Conservation (phyloP, 1,140 invertebrate species). For the Meloidogyne floridensis region DNA sequence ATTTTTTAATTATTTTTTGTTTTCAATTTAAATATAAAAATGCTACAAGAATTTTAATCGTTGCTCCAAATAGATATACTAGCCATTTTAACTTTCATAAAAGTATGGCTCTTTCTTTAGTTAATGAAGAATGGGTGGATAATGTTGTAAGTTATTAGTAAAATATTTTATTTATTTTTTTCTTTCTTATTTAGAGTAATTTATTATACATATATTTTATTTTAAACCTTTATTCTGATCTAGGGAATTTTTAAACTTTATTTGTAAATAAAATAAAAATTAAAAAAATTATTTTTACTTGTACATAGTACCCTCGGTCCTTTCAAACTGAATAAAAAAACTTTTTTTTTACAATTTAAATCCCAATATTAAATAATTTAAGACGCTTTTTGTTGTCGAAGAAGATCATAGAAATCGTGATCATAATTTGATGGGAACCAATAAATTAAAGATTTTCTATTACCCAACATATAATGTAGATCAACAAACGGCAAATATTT, state of each 20-base stretch:
- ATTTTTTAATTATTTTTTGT: not conserved
- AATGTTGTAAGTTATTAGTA: not conserved
- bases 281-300: too few relatives aligned
- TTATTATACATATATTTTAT: too few relatives aligned
- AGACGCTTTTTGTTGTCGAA: not conserved
- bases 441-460: not conserved
- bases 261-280: too few relatives aligned
- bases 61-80: conserved; percentile 9
- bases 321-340: too few relatives aligned
- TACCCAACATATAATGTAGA: not conserved
- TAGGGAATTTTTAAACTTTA: too few relatives aligned
- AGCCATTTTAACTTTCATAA: conserved; percentile 6
- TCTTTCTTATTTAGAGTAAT: too few relatives aligned
- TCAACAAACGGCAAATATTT: not conserved
- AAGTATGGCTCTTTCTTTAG: not conserved
- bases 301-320: too few relatives aligned
- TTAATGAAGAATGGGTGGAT: not conserved
- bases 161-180: not conserved
- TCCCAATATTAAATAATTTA: too few relatives aligned
- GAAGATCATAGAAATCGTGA: not conserved
- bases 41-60: not conserved
- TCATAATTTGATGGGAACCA: not conserved
- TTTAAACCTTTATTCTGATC: too few relatives aligned
- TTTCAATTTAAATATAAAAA: not conserved
- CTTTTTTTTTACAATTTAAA: too few relatives aligned